A percentile compares a stretch with the other conserved stretches of the same genome.
phyloP scores from a whole-genome alignment of 2,888 invertebrate genomes.

The Cactoblastis cactorum region DNA sequence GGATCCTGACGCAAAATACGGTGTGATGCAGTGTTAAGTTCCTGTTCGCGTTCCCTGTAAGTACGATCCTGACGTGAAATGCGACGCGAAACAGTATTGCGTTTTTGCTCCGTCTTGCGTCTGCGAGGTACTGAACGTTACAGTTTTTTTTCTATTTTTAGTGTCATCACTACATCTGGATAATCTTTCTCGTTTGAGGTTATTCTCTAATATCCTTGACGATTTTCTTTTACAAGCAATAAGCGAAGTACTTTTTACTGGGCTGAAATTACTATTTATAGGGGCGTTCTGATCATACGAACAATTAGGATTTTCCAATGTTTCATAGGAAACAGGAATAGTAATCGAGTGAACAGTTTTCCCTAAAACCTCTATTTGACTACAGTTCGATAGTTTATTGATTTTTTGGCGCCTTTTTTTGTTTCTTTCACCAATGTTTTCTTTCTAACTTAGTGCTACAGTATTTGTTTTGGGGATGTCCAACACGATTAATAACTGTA shows the following conservation, averaged over 20 bases:
- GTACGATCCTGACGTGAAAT: background rate
- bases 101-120: background rate
- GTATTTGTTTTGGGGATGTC: background rate
- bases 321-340: background rate
- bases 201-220: background rate
- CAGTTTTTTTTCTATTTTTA: background rate
- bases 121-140: background rate
- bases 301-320: background rate
- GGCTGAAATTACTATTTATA: background rate
- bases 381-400: background rate
- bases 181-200: background rate
- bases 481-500: background rate
- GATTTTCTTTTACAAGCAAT: background rate
- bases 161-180: background rate
- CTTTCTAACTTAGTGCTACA: background rate
- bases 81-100: background rate
- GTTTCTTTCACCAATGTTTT: background rate
- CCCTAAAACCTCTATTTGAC: background rate
- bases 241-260: background rate
- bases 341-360: background rate
- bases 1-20: background rate
- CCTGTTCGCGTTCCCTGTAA: background rate
- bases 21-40: background rate
- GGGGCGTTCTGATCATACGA: background rate
- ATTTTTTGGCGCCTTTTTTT: background rate